A percentile compares a stretch with the other conserved stretches of the same genome.
Conservation (phyloP, 2,113 vertebrate genomes). For the Acinonyx jubatus region DNA sequence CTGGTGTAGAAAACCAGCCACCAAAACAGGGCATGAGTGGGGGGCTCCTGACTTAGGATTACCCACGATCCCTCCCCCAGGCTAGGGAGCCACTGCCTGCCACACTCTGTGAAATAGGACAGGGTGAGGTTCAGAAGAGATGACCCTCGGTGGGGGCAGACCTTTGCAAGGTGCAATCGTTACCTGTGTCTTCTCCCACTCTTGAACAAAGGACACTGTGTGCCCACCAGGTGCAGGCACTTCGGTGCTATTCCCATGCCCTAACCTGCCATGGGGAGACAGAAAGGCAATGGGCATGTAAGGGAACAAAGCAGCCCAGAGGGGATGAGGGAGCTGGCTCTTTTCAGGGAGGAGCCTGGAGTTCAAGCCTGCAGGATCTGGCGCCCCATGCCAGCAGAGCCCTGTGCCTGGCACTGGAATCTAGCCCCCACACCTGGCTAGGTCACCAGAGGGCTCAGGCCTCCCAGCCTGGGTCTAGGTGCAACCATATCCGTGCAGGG, state of each 20-base stretch:
- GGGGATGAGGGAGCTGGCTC: background rate
- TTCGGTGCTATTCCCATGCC: fast-evolving
- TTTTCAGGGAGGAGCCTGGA: background rate
- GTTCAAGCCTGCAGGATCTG: background rate
- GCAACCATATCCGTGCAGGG: background rate
- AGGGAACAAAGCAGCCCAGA: background rate
- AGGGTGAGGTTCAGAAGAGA: too few species aligned
- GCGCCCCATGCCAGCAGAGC: background rate
- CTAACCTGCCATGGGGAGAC: fast-evolving
- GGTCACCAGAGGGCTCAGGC: background rate
- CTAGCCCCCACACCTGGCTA: background rate
- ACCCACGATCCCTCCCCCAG: background rate
- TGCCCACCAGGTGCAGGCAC: background rate
- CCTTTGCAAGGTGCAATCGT: background rate
- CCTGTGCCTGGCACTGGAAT: background rate
- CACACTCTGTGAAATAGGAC: background rate
- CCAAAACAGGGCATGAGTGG: fast-evolving
- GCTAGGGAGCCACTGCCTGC: too few species aligned
- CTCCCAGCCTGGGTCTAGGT: background rate
- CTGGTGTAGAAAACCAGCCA: background rate
- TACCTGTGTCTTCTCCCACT: fast-evolving
- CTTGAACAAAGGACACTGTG: fast-evolving
- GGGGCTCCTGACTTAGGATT: background rate
- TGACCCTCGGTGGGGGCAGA: background rate
- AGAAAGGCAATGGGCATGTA: background rate